phyloP scores from a whole-genome alignment of 2,113 vertebrate species.

The Albula glossodonta region DNA sequence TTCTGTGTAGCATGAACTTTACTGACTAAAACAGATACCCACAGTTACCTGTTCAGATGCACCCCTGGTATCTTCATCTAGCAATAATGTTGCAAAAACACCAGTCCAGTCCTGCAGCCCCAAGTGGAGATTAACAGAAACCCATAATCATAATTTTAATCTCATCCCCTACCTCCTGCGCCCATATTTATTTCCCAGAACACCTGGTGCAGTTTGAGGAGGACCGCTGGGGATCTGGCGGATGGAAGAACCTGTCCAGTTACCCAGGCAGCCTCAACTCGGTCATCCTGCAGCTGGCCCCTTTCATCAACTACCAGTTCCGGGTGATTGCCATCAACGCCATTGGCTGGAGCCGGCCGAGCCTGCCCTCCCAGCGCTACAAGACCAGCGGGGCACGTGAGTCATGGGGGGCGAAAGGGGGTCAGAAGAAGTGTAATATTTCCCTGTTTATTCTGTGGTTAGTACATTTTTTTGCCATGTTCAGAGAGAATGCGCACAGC shows the following conservation, averaged over 20 bases:
- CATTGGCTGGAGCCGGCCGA: conserved; percentile 88
- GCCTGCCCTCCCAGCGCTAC: conserved; percentile 81
- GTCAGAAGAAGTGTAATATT: too few relatives aligned
- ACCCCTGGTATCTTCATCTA: too few relatives aligned
- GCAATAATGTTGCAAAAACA: neutral
- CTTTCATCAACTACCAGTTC: conserved; percentile 92
- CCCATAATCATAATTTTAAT: neutral
- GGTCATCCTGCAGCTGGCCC: conserved; percentile 80
- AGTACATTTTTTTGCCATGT: too few relatives aligned
- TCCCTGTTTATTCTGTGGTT: too few relatives aligned
- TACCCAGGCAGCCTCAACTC: conserved; percentile 88
- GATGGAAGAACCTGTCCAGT: conserved; percentile 87
- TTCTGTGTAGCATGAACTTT: too few relatives aligned
- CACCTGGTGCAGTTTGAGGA: conserved; percentile 92
- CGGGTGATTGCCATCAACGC: conserved; percentile 87
- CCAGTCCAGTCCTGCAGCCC: too few relatives aligned
- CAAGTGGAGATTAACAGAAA: too few relatives aligned
- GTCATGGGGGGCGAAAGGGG: conserved; percentile 43
- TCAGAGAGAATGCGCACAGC: too few relatives aligned
- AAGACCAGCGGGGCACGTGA: conserved; percentile 89
- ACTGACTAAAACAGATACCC: too few relatives aligned
- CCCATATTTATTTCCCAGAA: conserved; percentile 61
- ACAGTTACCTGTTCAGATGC: too few relatives aligned
- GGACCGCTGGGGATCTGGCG: conserved; percentile 80
- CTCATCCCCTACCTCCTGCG: neutral